Conservation (phyloP, 2,797 vertebrate genomes). For the Lagodon rhomboides region DNA sequence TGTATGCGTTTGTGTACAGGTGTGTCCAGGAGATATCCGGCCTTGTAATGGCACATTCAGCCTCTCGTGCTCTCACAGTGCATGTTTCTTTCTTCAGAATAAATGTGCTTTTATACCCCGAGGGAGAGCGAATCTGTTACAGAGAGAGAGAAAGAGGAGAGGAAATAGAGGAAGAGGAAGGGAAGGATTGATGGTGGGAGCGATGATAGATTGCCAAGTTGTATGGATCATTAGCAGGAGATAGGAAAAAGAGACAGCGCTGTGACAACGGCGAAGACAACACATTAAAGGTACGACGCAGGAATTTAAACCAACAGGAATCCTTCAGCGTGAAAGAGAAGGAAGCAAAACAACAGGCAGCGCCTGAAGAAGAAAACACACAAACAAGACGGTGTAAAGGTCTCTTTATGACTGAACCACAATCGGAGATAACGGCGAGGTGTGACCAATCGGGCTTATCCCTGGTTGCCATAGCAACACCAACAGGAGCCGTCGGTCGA, state of each 20-base stretch:
- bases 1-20: conserved; percentile 2
- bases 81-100: conserved; percentile 25
- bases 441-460: conserved; percentile 25
- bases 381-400: conserved; percentile 55
- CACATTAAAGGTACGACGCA: conserved; percentile 1
- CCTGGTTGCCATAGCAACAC: conserved; percentile 6
- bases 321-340: conserved; percentile 4
- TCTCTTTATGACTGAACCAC: conserved; percentile 34
- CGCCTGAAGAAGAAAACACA: conserved; percentile 1
- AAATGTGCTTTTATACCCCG: conserved; percentile 35
- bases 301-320: conserved; percentile 13
- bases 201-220: conserved; percentile 18
- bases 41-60: not conserved
- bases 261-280: not conserved
- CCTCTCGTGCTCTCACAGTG: conserved; percentile 1
- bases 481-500: conserved; percentile 25
- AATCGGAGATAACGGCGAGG: conserved; percentile 47
- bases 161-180: conserved; percentile 3
- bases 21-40: conserved; percentile 8
- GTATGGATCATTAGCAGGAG: conserved; percentile 50
- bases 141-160: not conserved
- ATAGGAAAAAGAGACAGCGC: not conserved
- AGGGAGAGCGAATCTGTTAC: conserved; percentile 19
- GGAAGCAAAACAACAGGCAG: not conserved
- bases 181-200: conserved; percentile 10